Percentiles rank a stretch among this genome's conserved stretches.
phyloP scores from a whole-genome alignment of 2,888 invertebrate species.

The Rhagonycha lutea region DNA sequence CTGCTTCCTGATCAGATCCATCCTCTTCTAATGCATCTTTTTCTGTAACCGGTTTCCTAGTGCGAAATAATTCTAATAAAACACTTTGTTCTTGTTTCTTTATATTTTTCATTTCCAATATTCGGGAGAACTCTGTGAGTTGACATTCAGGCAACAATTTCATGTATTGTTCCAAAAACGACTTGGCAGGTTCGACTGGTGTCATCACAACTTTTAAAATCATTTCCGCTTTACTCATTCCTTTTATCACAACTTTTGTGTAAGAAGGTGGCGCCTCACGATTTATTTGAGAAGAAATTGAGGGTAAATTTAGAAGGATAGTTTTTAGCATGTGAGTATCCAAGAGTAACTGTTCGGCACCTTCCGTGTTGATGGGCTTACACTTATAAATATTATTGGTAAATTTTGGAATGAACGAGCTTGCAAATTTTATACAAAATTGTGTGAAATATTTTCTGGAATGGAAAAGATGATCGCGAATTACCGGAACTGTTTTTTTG shows the following conservation, averaged over 20 bases:
- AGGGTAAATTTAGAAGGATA: constrained; percentile 90
- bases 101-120: constrained; percentile 91
- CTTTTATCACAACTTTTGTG: constrained; percentile 71
- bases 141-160: constrained; percentile 90
- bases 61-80: constrained; percentile 63
- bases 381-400: constrained; percentile 89
- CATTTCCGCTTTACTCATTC: constrained; percentile 99
- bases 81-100: constrained; percentile 62
- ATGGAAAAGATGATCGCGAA: constrained; percentile 86
- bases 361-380: constrained; percentile 84
- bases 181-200: constrained; percentile 77
- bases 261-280: constrained; percentile 89
- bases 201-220: constrained; percentile 98
- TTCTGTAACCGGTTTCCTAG: constrained; percentile 41
- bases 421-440: constrained; percentile 95
- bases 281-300: constrained; percentile 85
- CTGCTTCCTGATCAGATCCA: constrained; percentile 56
- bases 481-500: constrained; percentile 83
- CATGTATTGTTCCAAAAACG: constrained; percentile 87
- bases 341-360: constrained; percentile 91
- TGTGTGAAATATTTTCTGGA: constrained; percentile 98
- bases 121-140: constrained; percentile 88
- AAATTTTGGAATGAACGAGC: constrained; percentile 93
- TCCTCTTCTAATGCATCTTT: constrained; percentile 36
- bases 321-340: constrained; percentile 96